Percentiles rank a stretch among this genome's conserved stretches.
Evolutionary conservation across 2,113 vertebrate species (phyloP).

Genomic region (Mobula birostris): DNA sequence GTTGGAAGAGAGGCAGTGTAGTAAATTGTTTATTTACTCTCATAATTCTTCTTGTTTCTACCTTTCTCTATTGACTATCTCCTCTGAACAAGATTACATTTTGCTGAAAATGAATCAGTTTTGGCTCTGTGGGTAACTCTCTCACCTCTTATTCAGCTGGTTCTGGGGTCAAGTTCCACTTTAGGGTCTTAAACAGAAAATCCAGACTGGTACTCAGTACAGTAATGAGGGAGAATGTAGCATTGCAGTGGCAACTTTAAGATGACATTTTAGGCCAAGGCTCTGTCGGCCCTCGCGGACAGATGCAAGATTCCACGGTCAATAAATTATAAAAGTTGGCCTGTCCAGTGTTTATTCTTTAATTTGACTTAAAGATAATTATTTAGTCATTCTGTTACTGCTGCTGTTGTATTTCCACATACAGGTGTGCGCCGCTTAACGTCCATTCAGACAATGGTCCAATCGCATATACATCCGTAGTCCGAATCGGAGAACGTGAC

Average conservation of each 20-base stretch:
- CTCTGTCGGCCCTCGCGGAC: neutral
- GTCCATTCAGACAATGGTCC: too few species aligned
- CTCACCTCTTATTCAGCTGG: neutral
- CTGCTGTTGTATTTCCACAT: too few species aligned
- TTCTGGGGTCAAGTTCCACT: neutral
- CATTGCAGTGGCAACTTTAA: neutral
- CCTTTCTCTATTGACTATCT: neutral
- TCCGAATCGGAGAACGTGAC: too few species aligned
- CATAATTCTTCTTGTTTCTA: neutral
- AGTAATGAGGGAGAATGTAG: neutral
- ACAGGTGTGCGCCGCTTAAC: too few species aligned
- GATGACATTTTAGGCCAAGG: too few species aligned
- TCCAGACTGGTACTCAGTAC: neutral
- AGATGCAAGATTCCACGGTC: neutral
- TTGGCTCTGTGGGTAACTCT: neutral
- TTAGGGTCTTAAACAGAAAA: neutral
- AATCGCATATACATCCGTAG: too few species aligned
- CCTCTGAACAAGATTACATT: too few species aligned
- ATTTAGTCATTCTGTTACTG: neutral
- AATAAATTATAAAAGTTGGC: neutral
- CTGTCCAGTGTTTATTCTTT: neutral
- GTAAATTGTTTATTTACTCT: neutral
- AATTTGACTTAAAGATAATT: neutral
- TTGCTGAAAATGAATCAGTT: neutral
- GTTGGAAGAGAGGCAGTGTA: neutral